Base-by-base conservation (phyloP, 2,113 vertebrate species). In the Dissostichus mawsoni region DNA sequence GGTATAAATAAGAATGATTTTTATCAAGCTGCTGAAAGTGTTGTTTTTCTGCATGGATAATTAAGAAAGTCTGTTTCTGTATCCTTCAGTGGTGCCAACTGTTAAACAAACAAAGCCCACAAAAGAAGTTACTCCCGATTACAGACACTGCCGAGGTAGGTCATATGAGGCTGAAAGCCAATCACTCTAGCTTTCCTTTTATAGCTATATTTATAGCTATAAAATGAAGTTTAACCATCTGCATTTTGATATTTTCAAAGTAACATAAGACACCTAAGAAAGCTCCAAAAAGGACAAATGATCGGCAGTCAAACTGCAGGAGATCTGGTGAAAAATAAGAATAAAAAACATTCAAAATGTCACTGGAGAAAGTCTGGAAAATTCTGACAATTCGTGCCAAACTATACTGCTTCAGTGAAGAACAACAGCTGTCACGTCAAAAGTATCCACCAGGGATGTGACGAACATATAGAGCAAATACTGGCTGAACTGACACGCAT, bases 371-470 rank as follows among this genome's bases (percentile, higher is more conserved):
- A 84, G 81, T 53, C 61, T 79, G 69, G 71, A 80, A 89, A 81
- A 76, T 82, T 45, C 12, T 51, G 29, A 78, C 55, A 57, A 52
- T 33, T 45, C 1, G 8, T n/a, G 58, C 44, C 78, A 82, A 69
- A 79, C 55, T 45, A 65, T 75, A 63, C 68, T 7, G 64, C 17
- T 78, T 36, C 20, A 74, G 74, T 45, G 47, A 72, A 78, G 44
- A 81, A 18, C 69, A 82, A 58, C 86, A 91, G 86, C 74, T 81
- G 82, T 76, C 62, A 68, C 36, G 36, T 3, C 58, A 36, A 68
- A 84, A 73, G 33, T 14, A 51, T 33, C 52, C 76, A 69, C 58
- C 25, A 8, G 65, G 78, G 73, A 85, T 61, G 48, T 59, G 56
- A 77, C 20, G 56, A 72, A 68, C 59, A 45, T 11, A 69, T 20